Percentiles rank a stretch among this genome's conserved stretches.
These are phyloP conservation scores for Eucriotettix oculatus DNA, from an alignment of 2,888 invertebrate genomes.

Conservation along the genomic window DNA sequence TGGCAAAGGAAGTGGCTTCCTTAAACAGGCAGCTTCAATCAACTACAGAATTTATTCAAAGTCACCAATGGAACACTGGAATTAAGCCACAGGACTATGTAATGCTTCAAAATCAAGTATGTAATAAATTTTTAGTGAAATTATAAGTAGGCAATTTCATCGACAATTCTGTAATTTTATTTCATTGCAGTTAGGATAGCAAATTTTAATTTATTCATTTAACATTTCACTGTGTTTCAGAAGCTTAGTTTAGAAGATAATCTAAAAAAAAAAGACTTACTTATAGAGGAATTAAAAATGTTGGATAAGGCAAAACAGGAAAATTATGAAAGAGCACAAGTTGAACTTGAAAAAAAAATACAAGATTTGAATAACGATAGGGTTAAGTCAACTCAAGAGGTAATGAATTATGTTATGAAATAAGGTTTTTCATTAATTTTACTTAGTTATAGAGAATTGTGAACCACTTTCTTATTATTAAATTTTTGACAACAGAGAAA, in stretches of 20 bases:
- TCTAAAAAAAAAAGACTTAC: neutral
- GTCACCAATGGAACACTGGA: conserved; percentile 10
- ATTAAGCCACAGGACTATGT: conserved; percentile 8
- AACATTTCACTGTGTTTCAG: neutral
- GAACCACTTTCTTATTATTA: too few species aligned
- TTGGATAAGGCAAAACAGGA: neutral
- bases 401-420: neutral
- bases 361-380: neutral
- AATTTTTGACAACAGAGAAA: too few species aligned
- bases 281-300: neutral
- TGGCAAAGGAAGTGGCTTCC: conserved; percentile 39
- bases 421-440: neutral
- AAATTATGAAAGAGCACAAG: neutral
- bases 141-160: neutral
- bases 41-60: conserved; percentile 26
- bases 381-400: neutral
- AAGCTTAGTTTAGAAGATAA: neutral
- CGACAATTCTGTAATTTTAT: too few species aligned
- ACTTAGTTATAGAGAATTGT: too few species aligned
- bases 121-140: neutral
- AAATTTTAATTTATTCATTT: too few species aligned
- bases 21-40: conserved; percentile 30
- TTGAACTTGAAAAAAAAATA: neutral
- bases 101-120: conserved; percentile 4
- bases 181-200: too few species aligned